Percentiles rank a stretch among this genome's conserved stretches.
phyloP scores from a whole-genome alignment of 64 coral and sea anemone species.

The Pocillopora damicornis region DNA sequence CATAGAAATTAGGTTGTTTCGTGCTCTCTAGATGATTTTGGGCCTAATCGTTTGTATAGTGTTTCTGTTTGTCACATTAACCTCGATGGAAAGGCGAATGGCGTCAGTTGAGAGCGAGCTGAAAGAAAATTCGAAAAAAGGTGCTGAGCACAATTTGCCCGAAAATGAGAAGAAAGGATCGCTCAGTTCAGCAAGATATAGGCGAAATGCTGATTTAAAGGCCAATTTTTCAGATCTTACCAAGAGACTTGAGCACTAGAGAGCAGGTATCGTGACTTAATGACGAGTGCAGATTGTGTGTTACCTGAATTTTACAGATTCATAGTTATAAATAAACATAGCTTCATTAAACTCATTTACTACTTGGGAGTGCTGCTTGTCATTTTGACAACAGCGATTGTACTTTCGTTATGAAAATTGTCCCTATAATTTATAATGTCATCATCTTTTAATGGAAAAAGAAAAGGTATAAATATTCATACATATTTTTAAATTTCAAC shows the following conservation, averaged over 20 bases:
- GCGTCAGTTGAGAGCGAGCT: background rate
- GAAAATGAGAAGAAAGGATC: background rate
- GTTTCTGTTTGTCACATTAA: background rate
- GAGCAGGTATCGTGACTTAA: background rate
- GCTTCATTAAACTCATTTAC: too few relatives aligned
- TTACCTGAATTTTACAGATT: too few relatives aligned
- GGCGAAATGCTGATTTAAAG: background rate
- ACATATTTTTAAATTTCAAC: too few relatives aligned
- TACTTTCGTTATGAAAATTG: too few relatives aligned
- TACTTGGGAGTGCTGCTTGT: too few relatives aligned
- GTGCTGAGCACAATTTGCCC: background rate
- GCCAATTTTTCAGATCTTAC: background rate
- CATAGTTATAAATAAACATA: too few relatives aligned
- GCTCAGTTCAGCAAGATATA: background rate
- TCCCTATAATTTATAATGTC: too few relatives aligned
- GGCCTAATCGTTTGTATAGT: background rate
- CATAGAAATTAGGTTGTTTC: background rate
- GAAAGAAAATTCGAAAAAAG: background rate
- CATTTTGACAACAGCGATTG: too few relatives aligned
- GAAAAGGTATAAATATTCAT: too few relatives aligned
- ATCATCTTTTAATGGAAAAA: too few relatives aligned
- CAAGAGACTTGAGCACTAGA: background rate
- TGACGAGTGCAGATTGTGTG: too few relatives aligned
- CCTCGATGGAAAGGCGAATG: background rate
- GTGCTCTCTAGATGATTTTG: background rate